Conservation (phyloP, 2,888 invertebrate species). For the Philonicus albiceps region DNA sequence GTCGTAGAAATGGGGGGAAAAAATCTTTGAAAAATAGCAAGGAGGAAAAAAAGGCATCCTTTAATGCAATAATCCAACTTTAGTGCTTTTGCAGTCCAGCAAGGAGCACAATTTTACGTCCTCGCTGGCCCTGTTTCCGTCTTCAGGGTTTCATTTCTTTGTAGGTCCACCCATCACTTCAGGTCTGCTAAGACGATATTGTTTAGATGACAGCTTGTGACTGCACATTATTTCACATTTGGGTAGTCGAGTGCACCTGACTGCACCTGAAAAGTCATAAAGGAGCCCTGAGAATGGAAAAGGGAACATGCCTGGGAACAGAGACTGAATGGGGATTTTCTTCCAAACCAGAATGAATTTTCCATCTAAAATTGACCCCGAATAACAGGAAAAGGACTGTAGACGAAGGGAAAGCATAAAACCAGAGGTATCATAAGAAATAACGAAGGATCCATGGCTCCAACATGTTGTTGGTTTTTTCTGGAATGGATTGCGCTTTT, state of each 20-base stretch:
- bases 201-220: not conserved
- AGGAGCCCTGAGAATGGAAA: not conserved
- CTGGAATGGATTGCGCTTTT: not conserved
- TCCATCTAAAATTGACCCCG: not conserved
- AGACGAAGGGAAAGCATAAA: not conserved
- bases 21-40: not conserved
- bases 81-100: not conserved
- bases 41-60: not conserved
- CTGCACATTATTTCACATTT: not conserved
- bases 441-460: not conserved
- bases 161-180: not conserved
- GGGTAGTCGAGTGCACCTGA: not conserved
- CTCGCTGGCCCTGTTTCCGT: not conserved
- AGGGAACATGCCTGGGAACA: not conserved
- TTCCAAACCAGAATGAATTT: not conserved
- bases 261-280: not conserved
- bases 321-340: not conserved
- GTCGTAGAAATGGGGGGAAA: not conserved
- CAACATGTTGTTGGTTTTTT: not conserved
- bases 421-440: not conserved
- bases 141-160: not conserved
- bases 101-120: not conserved
- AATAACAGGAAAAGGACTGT: not conserved
- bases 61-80: not conserved
- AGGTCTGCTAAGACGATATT: not conserved